Base-by-base conservation (phyloP, 2,888 invertebrate species). In the Pegoplata infirma region DNA sequence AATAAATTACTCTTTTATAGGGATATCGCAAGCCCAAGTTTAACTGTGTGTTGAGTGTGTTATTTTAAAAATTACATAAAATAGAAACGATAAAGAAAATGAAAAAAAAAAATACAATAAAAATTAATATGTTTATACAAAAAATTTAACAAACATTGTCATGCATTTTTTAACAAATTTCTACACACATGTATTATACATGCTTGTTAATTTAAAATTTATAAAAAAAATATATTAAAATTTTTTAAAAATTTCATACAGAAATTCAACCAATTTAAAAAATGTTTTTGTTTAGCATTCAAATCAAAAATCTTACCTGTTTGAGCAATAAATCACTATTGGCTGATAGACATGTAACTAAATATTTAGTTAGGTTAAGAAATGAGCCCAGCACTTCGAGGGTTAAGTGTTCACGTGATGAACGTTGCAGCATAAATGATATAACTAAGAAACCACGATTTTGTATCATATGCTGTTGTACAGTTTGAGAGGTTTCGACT, bases 381-480 rank as follows among this genome's bases (percentile, higher is more conserved):
- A 97, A 97, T 36, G 97, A 97, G 74, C 96, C 95, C 75, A 99
- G 92, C 44, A 98, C 98, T 89, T 98, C 97, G 47, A 96, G 94
- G 8, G 97, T 98, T 66, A 99, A 92, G 89, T 99, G 98, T 86
- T 98, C 97, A 81, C 97, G 92, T 64, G 94, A 96, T 78, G 96
- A 97, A 84, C 97, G 93, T 90, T 98, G 97, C 85, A 99, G 92
- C 94, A 98, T 96, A 90, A 96, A 98, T 83, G 98, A 97, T 89
- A 99, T 98, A 81, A 99, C 98, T 85, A 99, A 93, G 91, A 99
- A 99, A 76, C 99, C 99, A 84, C 98, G 94, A 90, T 98, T 98
- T 83, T 99, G 99, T 89, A 98, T 96, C 96, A 99, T 97, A 90
- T 99, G 99, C 89, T 99, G 99, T 89, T 99, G 99, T 76, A 99